Conservation (phyloP, 2,888 invertebrate species). For the Pyrochroa serraticornis region DNA sequence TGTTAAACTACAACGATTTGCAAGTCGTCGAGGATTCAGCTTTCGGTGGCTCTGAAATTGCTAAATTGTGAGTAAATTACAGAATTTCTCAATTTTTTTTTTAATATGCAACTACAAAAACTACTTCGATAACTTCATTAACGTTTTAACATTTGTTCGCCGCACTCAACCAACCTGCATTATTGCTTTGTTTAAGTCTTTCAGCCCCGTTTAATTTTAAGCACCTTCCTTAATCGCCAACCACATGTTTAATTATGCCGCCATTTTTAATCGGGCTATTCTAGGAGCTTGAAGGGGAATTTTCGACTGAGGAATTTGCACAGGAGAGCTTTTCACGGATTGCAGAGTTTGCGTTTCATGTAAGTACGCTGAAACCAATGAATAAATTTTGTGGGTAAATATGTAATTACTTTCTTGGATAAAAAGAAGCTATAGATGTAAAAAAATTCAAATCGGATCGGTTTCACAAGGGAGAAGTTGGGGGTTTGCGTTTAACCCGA, state of each 20-base stretch:
- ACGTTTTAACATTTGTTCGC: too few relatives aligned
- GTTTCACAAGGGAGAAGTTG: too few relatives aligned
- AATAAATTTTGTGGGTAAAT: too few relatives aligned
- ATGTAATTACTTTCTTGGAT: too few relatives aligned
- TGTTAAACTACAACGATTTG: constrained; percentile 75
- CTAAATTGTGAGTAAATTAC: constrained; percentile 61
- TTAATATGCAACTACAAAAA: too few relatives aligned
- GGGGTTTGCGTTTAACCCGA: too few relatives aligned
- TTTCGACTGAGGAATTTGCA: constrained; percentile 66
- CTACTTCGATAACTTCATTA: too few relatives aligned
- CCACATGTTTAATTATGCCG: neutral
- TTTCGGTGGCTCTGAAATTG: constrained; percentile 78
- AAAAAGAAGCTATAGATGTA: too few relatives aligned
- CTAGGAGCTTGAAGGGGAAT: constrained; percentile 79
- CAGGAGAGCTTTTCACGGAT: constrained; percentile 71
- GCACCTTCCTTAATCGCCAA: neutral
- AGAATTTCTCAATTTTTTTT: too few relatives aligned
- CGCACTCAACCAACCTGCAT: too few relatives aligned
- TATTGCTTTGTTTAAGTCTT: neutral
- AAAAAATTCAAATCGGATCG: too few relatives aligned
- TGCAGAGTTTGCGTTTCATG: constrained; percentile 72
- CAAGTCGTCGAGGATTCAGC: constrained; percentile 73
- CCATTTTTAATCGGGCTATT: constrained; percentile 36
- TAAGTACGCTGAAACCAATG: constrained; percentile 58
- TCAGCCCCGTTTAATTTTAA: too few relatives aligned